Percentiles rank a stretch among this genome's conserved stretches.
phyloP scores from a whole-genome alignment of 1,140 invertebrate genomes.

The Megalonaias nervosa region DNA sequence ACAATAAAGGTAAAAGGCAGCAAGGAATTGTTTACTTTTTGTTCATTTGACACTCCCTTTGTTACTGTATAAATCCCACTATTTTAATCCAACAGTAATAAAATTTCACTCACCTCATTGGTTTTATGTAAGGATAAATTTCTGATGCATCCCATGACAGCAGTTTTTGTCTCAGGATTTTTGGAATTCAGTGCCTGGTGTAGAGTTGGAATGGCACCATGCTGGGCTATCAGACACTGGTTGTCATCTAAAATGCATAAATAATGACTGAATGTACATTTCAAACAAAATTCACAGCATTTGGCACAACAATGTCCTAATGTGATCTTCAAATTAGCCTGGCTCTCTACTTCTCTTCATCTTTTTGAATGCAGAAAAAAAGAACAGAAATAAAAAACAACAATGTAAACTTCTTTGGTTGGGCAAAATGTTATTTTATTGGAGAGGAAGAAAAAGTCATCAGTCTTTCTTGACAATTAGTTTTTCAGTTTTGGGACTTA shows the following conservation, averaged over 20 bases:
- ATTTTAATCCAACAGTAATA: background rate
- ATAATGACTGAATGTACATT: background rate
- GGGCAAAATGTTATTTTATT: background rate
- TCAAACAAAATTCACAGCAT: background rate
- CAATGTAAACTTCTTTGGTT: background rate
- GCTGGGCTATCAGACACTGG: slow-evolving; percentile 53
- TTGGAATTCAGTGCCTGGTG: slow-evolving; percentile 41
- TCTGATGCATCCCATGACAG: slow-evolving; percentile 54
- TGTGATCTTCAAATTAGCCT: background rate
- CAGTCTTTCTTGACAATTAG: background rate
- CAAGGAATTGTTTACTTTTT: too few relatives aligned
- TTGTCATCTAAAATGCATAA: slow-evolving; percentile 47
- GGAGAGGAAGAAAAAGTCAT: background rate
- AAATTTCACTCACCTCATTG: slow-evolving; percentile 53
- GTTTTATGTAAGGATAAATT: slow-evolving; percentile 59
- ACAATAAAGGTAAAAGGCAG: too few relatives aligned
- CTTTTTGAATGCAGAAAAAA: background rate
- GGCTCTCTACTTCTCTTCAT: background rate
- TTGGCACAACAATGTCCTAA: too few relatives aligned
- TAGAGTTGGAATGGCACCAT: slow-evolving; percentile 46
- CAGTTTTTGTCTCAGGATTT: slow-evolving; percentile 43
- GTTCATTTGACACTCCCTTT: too few relatives aligned
- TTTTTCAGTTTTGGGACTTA: background rate
- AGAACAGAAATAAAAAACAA: background rate
- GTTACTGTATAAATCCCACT: too few relatives aligned